Conservation (phyloP, 2,113 vertebrate genomes). For the Melanocharis versteri region DNA sequence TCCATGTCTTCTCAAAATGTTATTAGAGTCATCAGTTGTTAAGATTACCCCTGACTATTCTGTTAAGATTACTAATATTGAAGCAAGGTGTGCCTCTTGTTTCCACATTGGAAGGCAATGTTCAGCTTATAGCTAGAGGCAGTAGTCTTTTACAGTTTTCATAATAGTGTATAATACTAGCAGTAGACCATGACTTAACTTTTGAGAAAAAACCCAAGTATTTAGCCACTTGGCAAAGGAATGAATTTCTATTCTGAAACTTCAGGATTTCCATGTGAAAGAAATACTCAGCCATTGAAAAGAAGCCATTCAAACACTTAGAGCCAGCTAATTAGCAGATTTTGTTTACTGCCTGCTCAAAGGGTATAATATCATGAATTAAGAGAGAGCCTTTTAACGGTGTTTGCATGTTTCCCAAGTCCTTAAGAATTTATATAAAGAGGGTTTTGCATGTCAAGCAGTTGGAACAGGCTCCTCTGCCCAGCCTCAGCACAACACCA, state of each 20-base stretch:
- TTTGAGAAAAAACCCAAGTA: not conserved
- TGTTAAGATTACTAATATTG: not conserved
- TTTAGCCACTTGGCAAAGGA: not conserved
- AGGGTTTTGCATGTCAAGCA: not conserved
- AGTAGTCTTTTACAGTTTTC: not conserved
- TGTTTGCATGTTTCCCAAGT: not conserved
- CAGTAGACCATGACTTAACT: not conserved
- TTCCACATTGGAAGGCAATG: not conserved
- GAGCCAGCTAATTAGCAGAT: not conserved
- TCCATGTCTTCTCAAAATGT: not conserved
- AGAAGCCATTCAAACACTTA: not conserved
- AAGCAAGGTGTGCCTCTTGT: not conserved
- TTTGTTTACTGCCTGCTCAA: not conserved
- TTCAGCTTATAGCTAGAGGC: not conserved
- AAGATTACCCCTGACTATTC: not conserved
- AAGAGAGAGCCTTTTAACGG: not conserved
- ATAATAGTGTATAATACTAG: not conserved
- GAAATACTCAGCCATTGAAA: not conserved
- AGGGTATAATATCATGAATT: not conserved
- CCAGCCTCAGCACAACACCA: not conserved
- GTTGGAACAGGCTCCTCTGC: not conserved
- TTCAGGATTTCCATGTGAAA: not conserved
- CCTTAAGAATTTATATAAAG: not conserved
- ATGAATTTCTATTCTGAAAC: not conserved
- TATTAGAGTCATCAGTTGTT: not conserved